Evolutionary conservation across 2,113 vertebrate genomes (phyloP), one percentile per base, ranked within the genome.

Genomic region (Scartelaos histophorus): DNA sequence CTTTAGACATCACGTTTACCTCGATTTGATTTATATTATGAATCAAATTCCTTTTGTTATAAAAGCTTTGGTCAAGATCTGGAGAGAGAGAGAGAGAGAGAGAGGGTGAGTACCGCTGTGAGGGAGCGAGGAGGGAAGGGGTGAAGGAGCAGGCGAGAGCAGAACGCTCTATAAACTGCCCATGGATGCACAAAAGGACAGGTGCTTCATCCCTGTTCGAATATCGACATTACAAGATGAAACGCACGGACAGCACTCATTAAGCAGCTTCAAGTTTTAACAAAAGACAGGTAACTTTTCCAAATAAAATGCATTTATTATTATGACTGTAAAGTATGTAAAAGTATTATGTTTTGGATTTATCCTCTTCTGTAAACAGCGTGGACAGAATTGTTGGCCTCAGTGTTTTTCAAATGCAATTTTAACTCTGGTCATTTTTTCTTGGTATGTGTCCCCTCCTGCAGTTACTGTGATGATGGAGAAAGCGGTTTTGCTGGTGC

Each of bases 401-500:
- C 89, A 90, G 84, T 70, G n/a, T 80, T 73, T 86, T 70, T 74
- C 66, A 78, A 76, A 88, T 87, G 81, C 84, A 81, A 87, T 91
- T 74, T 84, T 43, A 85, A 43, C 76, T 78, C 66, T 67, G 88
- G 85, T 71, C 67, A 73, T 83, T 89, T 84, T 53, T 83, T 53
- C 21, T 9, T 72, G 76, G 70, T 57, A 64, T 78, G 64, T 78
- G 69, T 74, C 61, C 81, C 87, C 69, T 83, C 66, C 79, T 76
- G 82, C 67, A 85, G 74, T 16, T 13, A 75, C 76, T 84, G 87
- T 83, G 84, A 96, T 94, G 95, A 93, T 94, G 90, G 91, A 92
- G 79, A 96, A 94, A 89, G 89, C 92, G 77, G 83, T 91, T 54
- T 83, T 95, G 88, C 86, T 98, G 58, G 78, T 95, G 81, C 79